Evolutionary conservation across 2,888 invertebrate genomes (phyloP).

Genomic region (Yponomeuta plumbellus): DNA sequence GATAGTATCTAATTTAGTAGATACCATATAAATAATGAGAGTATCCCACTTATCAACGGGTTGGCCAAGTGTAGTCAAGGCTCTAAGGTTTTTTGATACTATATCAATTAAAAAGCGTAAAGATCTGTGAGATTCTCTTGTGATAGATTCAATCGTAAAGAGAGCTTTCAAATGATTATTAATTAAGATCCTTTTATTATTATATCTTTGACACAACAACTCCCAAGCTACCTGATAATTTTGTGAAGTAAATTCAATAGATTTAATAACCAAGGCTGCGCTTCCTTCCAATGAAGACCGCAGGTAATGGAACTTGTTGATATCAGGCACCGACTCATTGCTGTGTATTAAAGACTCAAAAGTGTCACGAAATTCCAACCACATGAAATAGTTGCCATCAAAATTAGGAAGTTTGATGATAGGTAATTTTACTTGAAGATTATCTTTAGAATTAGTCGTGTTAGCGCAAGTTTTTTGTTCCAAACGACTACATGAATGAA

Average conservation of each 20-base stretch:
- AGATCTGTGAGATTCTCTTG: background rate
- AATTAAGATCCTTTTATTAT: background rate
- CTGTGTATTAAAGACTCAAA: slow-evolving; percentile 3
- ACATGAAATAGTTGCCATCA: slow-evolving; percentile 2
- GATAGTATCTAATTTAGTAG: no score
- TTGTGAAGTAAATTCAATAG: background rate
- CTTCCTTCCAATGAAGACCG: background rate
- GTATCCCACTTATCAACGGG: no score
- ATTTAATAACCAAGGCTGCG: background rate
- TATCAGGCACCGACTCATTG: background rate
- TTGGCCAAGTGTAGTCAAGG: background rate
- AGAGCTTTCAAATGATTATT: background rate
- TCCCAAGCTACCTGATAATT: background rate
- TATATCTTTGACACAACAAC: background rate
- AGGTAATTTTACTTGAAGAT: background rate
- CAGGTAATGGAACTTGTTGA: no score
- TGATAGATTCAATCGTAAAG: background rate
- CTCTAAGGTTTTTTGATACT: background rate
- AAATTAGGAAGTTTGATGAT: background rate
- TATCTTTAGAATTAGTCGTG: background rate
- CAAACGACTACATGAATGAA: background rate
- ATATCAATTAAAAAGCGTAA: background rate
- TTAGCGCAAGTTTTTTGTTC: background rate
- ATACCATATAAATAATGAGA: no score
- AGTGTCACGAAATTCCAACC: background rate